A percentile compares a stretch with the other conserved stretches of the same genome.
Conservation (phyloP, 2,113 vertebrate genomes). For the Phaethon lepturus region DNA sequence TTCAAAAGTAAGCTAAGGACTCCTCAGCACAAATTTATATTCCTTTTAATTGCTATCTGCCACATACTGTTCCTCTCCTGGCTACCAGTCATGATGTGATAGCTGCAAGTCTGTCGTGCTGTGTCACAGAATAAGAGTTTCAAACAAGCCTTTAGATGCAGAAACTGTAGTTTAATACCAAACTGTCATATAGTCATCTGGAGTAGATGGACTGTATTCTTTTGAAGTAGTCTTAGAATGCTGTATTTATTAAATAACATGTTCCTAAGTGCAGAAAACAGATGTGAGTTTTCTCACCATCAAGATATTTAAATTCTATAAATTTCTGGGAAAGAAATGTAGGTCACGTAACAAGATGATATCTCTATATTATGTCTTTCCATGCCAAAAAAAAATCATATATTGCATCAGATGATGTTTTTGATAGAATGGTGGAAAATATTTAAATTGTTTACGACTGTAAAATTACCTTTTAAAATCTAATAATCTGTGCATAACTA, state of each 20-base stretch:
- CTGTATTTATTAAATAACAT: background rate
- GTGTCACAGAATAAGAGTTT: background rate
- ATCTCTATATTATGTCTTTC: background rate
- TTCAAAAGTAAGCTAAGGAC: background rate
- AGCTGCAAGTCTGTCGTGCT: background rate
- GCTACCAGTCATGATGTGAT: background rate
- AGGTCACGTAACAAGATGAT: accelerated
- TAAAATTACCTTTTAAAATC: background rate
- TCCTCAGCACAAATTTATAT: background rate
- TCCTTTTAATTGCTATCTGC: background rate
- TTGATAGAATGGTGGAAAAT: background rate
- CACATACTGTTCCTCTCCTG: accelerated
- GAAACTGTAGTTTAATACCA: background rate
- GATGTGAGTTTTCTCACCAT: background rate
- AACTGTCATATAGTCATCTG: accelerated
- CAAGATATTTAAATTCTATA: background rate
- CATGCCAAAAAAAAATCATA: accelerated
- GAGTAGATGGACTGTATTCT: background rate
- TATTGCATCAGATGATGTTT: background rate
- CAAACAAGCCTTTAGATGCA: background rate
- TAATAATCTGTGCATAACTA: accelerated
- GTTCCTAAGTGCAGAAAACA: background rate
- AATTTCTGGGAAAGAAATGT: background rate
- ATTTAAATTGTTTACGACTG: background rate
- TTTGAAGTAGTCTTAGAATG: background rate